Conservation (phyloP, 2,797 vertebrate genomes). For the Molossus alvarezi region DNA sequence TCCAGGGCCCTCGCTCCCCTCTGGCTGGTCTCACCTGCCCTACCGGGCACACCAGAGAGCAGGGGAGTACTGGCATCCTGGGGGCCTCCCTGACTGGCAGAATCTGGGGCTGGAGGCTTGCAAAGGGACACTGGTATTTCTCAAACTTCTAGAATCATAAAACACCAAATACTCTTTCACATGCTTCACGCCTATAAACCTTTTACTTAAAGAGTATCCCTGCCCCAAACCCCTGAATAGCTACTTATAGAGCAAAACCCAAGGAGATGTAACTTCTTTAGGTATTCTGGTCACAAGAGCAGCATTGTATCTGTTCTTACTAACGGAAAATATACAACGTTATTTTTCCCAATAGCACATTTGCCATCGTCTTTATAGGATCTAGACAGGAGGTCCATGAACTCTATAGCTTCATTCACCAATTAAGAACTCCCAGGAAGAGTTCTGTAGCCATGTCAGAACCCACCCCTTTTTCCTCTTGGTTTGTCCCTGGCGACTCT, state of each 20-base stretch:
- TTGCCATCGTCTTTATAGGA: not conserved
- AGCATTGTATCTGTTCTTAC: not conserved
- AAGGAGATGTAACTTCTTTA: not conserved
- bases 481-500: not conserved
- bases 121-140: not conserved
- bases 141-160: not conserved
- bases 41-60: not conserved
- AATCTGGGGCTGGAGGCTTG: not conserved
- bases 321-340: not conserved
- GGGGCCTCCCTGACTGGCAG: not conserved
- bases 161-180: not conserved
- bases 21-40: not conserved
- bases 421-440: not conserved
- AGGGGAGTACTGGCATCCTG: fast-evolving
- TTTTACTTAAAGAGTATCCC: not conserved
- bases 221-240: not conserved
- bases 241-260: not conserved
- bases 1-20: not conserved
- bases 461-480: not conserved
- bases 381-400: not conserved
- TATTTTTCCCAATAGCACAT: not conserved
- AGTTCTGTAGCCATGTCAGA: not conserved
- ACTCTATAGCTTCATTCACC: not conserved
- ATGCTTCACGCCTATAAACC: not conserved
- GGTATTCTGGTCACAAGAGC: not conserved